These are phyloP conservation scores for Macquaria australasica DNA, from an alignment of 2,113 vertebrate species.

Conservation along the genomic window DNA sequence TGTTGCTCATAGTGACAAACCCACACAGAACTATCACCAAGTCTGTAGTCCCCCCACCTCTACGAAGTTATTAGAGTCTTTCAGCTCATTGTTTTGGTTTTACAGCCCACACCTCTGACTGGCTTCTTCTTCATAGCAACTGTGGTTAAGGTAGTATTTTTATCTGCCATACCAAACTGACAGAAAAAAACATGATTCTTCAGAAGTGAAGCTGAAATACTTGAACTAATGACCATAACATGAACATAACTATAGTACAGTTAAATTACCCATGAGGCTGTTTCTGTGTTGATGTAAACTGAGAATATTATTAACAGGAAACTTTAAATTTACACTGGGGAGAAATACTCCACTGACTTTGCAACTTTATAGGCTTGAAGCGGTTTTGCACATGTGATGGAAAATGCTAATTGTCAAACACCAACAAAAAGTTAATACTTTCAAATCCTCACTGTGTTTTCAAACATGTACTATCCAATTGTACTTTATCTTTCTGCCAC, in stretches of 20 bases:
- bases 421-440: background rate
- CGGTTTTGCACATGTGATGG: background rate
- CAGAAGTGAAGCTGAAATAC: background rate
- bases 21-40: no score
- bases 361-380: background rate
- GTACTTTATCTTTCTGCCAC: constrained; percentile 26
- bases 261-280: background rate
- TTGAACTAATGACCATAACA: background rate
- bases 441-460: constrained; percentile 6
- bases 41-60: no score
- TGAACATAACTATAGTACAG: background rate
- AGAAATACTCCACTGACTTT: background rate
- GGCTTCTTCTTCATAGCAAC: background rate
- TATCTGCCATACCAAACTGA: background rate
- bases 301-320: background rate
- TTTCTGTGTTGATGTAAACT: background rate
- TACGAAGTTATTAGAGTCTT: no score
- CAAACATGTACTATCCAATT: background rate
- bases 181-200: background rate
- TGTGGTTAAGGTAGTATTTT: background rate
- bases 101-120: background rate
- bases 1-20: no score
- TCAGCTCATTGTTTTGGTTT: no score
- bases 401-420: constrained; percentile 15
- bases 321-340: background rate